phyloP scores from a whole-genome alignment of 2,888 invertebrate genomes.

The Pristionchus arcanus region DNA sequence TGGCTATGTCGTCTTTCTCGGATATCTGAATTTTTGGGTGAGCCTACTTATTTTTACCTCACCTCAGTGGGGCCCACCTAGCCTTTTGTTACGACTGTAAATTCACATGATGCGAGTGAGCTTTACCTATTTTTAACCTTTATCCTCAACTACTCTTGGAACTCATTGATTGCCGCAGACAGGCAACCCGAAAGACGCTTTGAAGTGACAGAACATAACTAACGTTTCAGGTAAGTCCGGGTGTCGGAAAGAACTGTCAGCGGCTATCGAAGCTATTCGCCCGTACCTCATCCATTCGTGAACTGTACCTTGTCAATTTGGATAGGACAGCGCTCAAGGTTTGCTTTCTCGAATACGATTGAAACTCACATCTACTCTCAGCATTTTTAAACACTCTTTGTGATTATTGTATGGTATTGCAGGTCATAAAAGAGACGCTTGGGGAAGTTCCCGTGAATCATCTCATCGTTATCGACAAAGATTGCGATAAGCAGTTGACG shows the following conservation, averaged over 20 bases:
- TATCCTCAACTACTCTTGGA: too few relatives aligned
- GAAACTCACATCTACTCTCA: too few relatives aligned
- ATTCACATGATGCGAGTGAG: too few relatives aligned
- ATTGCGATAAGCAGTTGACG: not conserved
- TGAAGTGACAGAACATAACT: not conserved
- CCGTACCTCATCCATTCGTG: not conserved
- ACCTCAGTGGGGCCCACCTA: too few relatives aligned
- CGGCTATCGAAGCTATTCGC: not conserved
- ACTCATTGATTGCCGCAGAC: too few relatives aligned
- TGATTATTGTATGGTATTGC: too few relatives aligned
- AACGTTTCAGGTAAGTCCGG: not conserved
- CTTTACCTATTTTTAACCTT: too few relatives aligned
- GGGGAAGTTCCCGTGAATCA: not conserved
- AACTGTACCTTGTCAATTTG: not conserved
- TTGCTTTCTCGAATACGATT: too few relatives aligned
- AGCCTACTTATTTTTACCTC: too few relatives aligned
- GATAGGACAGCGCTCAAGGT: not conserved
- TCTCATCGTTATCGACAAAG: not conserved
- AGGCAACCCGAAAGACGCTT: too few relatives aligned
- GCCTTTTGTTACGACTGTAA: too few relatives aligned
- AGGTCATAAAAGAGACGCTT: not conserved
- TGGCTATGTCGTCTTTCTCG: not conserved
- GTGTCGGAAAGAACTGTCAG: not conserved
- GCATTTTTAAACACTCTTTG: too few relatives aligned
- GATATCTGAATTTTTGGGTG: not conserved